phyloP scores from a whole-genome alignment of 2,797 vertebrate genomes.

The Falco rusticolus region DNA sequence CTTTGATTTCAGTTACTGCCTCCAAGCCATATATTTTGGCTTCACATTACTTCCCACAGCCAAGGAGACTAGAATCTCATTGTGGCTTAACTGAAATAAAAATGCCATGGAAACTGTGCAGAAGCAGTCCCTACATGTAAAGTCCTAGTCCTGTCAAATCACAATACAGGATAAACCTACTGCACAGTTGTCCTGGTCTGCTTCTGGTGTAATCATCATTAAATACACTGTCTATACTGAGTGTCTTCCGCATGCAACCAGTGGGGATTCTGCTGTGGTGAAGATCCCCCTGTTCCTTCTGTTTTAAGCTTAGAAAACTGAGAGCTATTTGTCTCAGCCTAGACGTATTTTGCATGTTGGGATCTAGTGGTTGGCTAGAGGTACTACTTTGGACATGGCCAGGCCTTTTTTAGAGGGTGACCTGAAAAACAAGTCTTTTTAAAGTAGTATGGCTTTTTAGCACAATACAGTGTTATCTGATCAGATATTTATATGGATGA shows the following conservation, averaged over 20 bases:
- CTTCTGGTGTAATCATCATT: neutral
- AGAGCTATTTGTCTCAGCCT: neutral
- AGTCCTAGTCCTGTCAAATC: neutral
- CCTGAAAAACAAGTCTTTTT: neutral
- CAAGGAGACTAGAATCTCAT: neutral
- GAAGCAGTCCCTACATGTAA: neutral
- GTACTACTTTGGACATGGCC: neutral
- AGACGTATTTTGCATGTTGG: neutral
- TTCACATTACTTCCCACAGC: neutral
- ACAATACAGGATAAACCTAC: neutral
- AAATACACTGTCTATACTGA: neutral
- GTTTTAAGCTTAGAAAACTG: neutral
- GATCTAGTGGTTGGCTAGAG: neutral
- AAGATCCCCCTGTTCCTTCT: neutral
- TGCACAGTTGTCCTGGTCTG: neutral
- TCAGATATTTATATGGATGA: neutral
- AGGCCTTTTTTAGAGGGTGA: neutral
- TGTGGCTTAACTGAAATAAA: conserved; percentile 4
- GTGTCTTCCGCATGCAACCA: neutral
- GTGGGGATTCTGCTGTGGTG: neutral
- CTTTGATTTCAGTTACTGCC: neutral
- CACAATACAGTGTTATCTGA: neutral
- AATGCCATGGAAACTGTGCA: neutral
- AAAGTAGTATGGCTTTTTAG: neutral
- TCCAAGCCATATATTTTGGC: neutral